A percentile compares a stretch with the other conserved stretches of the same genome.
Conservation (phyloP, 2,888 invertebrate genomes). For the Synergus itoensis region DNA sequence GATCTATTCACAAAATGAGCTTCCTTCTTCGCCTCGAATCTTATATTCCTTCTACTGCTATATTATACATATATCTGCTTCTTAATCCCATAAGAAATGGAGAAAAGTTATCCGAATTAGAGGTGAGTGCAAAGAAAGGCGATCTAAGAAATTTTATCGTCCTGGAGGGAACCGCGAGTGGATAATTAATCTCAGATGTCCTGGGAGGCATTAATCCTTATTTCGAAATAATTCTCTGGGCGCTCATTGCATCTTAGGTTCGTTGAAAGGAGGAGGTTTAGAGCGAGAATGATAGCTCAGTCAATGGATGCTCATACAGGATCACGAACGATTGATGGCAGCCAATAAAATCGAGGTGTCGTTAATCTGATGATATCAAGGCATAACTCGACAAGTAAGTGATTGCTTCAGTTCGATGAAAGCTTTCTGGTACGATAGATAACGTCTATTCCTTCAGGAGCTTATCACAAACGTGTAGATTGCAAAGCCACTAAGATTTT, state of each 20-base stretch:
- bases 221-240: conserved; percentile 27
- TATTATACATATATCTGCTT: background rate
- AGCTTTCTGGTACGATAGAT: conserved; percentile 2
- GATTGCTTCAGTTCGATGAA: conserved; percentile 6
- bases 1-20: conserved; percentile 7
- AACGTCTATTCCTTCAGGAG: background rate
- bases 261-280: background rate
- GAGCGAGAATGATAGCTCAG: conserved; percentile 25
- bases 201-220: conserved; percentile 30
- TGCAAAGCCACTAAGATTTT: background rate
- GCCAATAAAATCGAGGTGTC: conserved; percentile 37
- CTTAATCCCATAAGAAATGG: conserved; percentile 5
- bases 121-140: background rate
- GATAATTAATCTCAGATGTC: conserved; percentile 33
- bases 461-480: background rate
- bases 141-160: conserved; percentile 12
- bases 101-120: conserved; percentile 12
- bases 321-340: conserved; percentile 34
- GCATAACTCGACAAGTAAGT: conserved; percentile 19
- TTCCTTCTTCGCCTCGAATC: background rate
- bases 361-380: conserved; percentile 11
- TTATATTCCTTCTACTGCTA: background rate
- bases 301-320: conserved; percentile 26
- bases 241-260: conserved; percentile 16
- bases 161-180: background rate